These are phyloP conservation scores for Archips xylosteana DNA, from an alignment of 2,888 invertebrate genomes.

Conservation along the genomic window DNA sequence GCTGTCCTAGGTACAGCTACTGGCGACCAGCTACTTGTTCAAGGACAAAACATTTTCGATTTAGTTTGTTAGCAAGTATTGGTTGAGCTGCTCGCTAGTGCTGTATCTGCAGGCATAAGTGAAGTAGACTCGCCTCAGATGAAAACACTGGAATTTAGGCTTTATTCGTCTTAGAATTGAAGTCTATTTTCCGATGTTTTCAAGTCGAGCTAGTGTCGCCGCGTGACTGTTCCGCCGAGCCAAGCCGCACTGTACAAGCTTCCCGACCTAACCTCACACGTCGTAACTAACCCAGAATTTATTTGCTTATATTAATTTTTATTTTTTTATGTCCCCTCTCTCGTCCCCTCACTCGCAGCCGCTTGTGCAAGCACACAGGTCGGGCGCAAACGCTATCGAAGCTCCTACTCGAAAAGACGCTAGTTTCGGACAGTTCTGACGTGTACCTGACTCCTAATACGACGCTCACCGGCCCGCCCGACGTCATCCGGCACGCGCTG, in stretches of 20 bases:
- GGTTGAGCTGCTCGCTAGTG: neutral
- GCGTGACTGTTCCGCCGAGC: neutral
- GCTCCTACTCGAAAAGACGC: slow-evolving; percentile 64
- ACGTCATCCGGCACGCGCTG: slow-evolving; percentile 64
- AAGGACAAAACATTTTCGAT: neutral
- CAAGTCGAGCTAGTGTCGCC: neutral
- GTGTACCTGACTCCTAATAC: slow-evolving; percentile 70
- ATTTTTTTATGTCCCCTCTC: slow-evolving; percentile 56
- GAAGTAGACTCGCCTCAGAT: neutral
- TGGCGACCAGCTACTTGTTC: neutral
- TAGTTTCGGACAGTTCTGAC: slow-evolving; percentile 64
- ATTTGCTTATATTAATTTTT: slow-evolving; percentile 66
- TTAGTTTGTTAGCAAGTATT: neutral
- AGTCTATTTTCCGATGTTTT: neutral
- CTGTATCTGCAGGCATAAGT: neutral
- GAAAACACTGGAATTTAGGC: no score
- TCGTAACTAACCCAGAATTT: slow-evolving; percentile 47
- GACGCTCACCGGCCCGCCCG: slow-evolving; percentile 68
- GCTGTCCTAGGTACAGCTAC: neutral
- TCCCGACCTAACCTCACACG: slow-evolving; percentile 25
- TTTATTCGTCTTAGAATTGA: neutral
- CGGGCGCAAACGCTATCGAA: slow-evolving; percentile 58
- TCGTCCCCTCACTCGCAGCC: slow-evolving; percentile 46
- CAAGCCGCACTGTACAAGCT: slow-evolving; percentile 9
- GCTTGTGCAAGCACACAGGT: slow-evolving; percentile 61